Conservation (phyloP, 35 echinoderm and acorn worm species). For the Lytechinus variegatus region DNA sequence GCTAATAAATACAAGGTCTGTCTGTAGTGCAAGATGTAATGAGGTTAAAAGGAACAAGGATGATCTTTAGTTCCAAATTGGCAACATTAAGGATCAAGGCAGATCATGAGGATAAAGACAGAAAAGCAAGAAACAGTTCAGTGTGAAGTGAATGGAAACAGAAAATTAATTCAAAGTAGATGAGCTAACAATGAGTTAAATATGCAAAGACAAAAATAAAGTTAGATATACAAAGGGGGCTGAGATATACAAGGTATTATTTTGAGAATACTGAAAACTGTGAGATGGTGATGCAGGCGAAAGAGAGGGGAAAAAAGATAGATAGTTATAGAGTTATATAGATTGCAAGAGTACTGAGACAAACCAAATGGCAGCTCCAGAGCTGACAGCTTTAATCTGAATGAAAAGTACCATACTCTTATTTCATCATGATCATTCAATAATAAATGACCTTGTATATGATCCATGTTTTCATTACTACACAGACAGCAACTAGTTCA, state of each 20-base stretch:
- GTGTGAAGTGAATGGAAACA: too few relatives aligned
- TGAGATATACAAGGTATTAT: too few relatives aligned
- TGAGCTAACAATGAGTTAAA: not conserved
- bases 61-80: not conserved
- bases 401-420: not conserved
- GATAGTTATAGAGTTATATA: not conserved
- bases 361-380: not conserved
- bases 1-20: not conserved
- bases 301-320: not conserved
- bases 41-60: constrained; percentile 18
- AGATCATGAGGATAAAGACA: not conserved
- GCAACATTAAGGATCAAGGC: not conserved
- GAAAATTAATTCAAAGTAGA: too few relatives aligned
- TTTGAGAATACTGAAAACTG: too few relatives aligned
- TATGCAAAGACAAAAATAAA: not conserved
- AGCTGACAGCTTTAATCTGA: not conserved
- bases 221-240: not conserved
- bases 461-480: not conserved
- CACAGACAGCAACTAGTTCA: not conserved
- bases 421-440: not conserved
- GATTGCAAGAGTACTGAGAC: not conserved
- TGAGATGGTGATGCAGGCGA: not conserved
- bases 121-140: not conserved
- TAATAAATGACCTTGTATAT: not conserved
- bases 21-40: not conserved